Percentiles rank a stretch among this genome's conserved stretches.
Evolutionary conservation across 2,888 invertebrate genomes (phyloP).

Genomic region (Abscondita cerata): DNA sequence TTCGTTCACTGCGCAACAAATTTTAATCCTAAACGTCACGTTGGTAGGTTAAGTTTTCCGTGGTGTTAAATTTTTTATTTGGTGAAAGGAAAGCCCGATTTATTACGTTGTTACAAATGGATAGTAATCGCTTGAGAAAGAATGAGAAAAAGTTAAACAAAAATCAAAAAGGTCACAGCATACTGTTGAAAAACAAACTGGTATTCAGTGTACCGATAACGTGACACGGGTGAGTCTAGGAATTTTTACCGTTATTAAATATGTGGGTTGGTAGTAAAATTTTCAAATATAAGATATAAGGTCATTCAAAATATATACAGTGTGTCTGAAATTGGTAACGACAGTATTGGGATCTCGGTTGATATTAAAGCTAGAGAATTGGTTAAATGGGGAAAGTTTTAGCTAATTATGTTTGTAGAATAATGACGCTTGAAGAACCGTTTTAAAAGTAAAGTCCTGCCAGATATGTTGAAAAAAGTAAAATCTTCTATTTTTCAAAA

Average conservation of each 20-base stretch:
- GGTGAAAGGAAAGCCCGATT: not conserved
- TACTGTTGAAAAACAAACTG: slow-evolving; percentile 58
- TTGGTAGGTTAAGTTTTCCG: slow-evolving; percentile 23
- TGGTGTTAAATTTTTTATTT: slow-evolving; percentile 7
- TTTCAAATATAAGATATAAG: too few species aligned
- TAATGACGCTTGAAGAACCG: too few species aligned
- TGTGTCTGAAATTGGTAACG: too few species aligned
- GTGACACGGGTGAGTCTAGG: slow-evolving; percentile 53
- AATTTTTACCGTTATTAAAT: not conserved
- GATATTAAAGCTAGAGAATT: too few species aligned
- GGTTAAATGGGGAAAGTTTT: too few species aligned
- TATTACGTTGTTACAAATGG: slow-evolving; percentile 12
- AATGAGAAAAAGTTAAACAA: slow-evolving; percentile 43
- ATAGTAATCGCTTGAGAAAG: slow-evolving; percentile 10
- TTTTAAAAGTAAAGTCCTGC: too few species aligned
- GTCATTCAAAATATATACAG: too few species aligned
- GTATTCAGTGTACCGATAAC: slow-evolving; percentile 50
- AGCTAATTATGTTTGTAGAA: too few species aligned
- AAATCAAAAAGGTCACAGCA: slow-evolving; percentile 59
- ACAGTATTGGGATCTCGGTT: too few species aligned
- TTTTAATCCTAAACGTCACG: slow-evolving; percentile 15
- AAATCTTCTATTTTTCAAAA: too few species aligned
- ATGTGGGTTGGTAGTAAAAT: not conserved
- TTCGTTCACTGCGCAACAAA: slow-evolving; percentile 20
- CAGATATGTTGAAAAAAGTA: too few species aligned